phyloP scores from a whole-genome alignment of 2,113 vertebrate genomes.

The Dipodomys spectabilis region DNA sequence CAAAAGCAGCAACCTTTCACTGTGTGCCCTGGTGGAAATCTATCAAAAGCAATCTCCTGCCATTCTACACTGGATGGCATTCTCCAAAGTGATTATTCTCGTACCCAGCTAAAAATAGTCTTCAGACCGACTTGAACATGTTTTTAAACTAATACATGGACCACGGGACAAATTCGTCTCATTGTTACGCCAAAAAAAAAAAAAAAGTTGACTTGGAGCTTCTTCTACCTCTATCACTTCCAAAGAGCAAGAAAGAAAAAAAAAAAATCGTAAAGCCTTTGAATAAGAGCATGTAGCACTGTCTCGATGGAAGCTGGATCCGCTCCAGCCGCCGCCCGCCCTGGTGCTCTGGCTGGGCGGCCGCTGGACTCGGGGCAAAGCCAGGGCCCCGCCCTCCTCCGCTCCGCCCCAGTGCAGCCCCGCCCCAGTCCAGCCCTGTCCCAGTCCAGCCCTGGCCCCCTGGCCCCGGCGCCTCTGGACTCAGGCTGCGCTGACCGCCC shows the following conservation, averaged over 20 bases:
- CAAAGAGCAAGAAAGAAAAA: background rate
- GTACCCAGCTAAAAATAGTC: background rate
- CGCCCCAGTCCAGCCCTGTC: background rate
- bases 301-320: background rate
- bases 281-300: background rate
- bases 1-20: background rate
- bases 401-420: background rate
- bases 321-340: background rate
- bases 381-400: background rate
- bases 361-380: accelerated
- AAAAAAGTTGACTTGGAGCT: background rate
- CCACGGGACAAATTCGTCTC: constrained; percentile 10
- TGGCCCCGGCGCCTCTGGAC: background rate
- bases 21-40: background rate
- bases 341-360: accelerated
- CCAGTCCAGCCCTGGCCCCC: background rate
- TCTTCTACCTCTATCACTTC: background rate
- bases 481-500: background rate
- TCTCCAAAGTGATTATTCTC: background rate
- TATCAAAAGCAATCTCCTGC: background rate
- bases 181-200: background rate
- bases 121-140: background rate
- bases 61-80: background rate
- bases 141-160: constrained; percentile 2
- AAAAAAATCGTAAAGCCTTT: background rate